These are phyloP conservation scores for Drosophila funebris DNA, from an alignment of 1,140 invertebrate genomes.

Conservation along the genomic window DNA sequence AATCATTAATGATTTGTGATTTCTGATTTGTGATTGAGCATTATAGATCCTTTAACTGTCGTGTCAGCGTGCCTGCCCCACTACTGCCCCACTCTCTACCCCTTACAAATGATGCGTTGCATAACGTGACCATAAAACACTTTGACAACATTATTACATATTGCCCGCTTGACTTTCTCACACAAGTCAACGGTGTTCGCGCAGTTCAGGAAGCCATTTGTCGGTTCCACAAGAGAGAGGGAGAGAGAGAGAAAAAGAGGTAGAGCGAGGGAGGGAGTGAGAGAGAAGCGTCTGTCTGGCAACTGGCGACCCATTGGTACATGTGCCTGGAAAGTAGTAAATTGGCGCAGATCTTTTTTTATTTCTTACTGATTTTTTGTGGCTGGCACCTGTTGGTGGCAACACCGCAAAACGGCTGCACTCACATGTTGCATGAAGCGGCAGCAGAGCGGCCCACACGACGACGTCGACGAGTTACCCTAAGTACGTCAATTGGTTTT, in stretches of 20 bases:
- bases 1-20: not conserved
- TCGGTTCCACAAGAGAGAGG: constrained; percentile 30
- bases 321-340: constrained; percentile 63
- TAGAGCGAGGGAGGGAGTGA: not conserved
- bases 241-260: constrained; percentile 10
- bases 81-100: not conserved
- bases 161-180: constrained; percentile 70
- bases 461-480: constrained; percentile 57
- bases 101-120: constrained; percentile 39
- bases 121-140: constrained; percentile 74
- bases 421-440: constrained; percentile 50
- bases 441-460: constrained; percentile 47
- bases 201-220: constrained; percentile 75
- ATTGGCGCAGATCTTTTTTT: constrained; percentile 57
- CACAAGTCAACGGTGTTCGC: constrained; percentile 62
- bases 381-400: constrained; percentile 26
- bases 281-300: constrained; percentile 15
- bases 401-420: constrained; percentile 39
- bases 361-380: not conserved
- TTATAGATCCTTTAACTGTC: constrained; percentile 19
- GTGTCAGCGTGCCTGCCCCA: not conserved
- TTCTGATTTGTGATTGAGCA: not conserved
- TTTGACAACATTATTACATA: constrained; percentile 74
- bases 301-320: not conserved
- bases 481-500: constrained; percentile 75